phyloP scores from a whole-genome alignment of 2,113 vertebrate genomes.

The Tyrannus savana region DNA sequence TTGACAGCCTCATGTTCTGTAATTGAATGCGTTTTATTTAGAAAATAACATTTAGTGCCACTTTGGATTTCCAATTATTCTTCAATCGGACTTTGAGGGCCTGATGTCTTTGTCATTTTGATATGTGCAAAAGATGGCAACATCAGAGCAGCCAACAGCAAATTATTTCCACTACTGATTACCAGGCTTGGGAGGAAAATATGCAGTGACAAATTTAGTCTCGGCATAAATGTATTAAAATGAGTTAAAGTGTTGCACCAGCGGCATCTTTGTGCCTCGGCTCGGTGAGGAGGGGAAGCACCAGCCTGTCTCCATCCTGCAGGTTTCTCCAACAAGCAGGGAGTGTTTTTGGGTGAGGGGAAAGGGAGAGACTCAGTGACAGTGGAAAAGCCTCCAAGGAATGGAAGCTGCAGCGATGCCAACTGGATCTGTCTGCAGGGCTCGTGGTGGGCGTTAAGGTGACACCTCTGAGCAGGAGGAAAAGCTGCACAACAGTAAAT shows the following conservation, averaged over 20 bases:
- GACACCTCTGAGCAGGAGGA: background rate
- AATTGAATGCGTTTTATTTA: slow-evolving; percentile 73
- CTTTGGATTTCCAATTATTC: slow-evolving; percentile 78
- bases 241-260: background rate
- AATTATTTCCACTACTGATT: slow-evolving; percentile 62
- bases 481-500: too few species aligned
- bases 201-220: slow-evolving; percentile 18
- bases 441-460: rapidly evolving
- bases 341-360: background rate
- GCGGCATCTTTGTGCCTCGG: background rate
- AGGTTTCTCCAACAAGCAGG: background rate
- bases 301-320: background rate
- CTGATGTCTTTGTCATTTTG: slow-evolving; percentile 69
- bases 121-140: slow-evolving; percentile 53
- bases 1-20: slow-evolving; percentile 37
- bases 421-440: background rate
- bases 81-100: slow-evolving; percentile 66
- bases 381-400: background rate
- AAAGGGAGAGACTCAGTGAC: background rate
- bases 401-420: background rate
- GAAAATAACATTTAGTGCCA: slow-evolving; percentile 72
- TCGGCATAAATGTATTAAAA: background rate
- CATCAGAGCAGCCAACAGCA: slow-evolving; percentile 65
- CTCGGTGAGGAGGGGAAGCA: rapidly evolving
- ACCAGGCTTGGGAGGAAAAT: slow-evolving; percentile 22